Conservation (phyloP, 2,797 vertebrate genomes). For the Pteronotus mesoamericanus region DNA sequence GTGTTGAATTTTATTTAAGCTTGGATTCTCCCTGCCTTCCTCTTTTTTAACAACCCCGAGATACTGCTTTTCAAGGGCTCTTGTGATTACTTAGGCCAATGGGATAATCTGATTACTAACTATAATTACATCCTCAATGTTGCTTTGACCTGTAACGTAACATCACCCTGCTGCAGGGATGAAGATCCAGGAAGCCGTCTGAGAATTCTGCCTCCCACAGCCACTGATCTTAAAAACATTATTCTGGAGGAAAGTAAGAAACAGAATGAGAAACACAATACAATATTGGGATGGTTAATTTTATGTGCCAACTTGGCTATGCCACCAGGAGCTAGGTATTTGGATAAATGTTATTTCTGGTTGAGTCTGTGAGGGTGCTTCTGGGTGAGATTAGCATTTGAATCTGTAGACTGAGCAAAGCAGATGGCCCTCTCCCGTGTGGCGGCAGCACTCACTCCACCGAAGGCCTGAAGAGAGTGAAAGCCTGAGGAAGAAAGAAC, state of each 20-base stretch:
- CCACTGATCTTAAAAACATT: neutral
- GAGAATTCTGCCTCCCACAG: neutral
- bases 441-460: neutral
- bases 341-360: neutral
- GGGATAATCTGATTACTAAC: neutral
- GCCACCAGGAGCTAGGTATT: neutral
- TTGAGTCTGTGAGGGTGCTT: neutral
- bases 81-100: neutral
- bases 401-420: neutral
- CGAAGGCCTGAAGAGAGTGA: neutral
- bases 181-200: neutral
- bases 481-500: neutral
- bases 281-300: neutral
- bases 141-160: neutral
- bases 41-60: neutral
- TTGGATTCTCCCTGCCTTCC: neutral
- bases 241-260: neutral
- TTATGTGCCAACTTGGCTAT: neutral
- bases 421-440: neutral
- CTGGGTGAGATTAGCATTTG: neutral
- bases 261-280: neutral
- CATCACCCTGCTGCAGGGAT: neutral
- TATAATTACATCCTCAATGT: neutral
- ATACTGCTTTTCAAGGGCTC: neutral
- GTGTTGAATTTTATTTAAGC: neutral